Conservation (phyloP, 35 echinoderm and acorn worm genomes). For the Ophioderma brevispina region DNA sequence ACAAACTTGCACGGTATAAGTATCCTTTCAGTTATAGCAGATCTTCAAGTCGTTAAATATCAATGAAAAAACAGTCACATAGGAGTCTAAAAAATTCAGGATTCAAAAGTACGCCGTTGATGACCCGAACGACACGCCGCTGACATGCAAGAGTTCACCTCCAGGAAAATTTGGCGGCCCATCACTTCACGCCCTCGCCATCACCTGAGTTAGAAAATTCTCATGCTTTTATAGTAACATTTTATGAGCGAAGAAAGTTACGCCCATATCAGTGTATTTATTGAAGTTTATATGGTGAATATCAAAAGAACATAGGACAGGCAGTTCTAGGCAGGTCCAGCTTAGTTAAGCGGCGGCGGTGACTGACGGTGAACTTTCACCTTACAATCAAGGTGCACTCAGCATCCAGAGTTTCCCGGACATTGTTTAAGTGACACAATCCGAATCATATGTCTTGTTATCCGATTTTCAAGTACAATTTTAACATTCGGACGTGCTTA, state of each 20-base stretch:
- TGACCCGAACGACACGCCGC: too few species aligned
- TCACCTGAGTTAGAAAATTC: not conserved
- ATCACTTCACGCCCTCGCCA: not conserved
- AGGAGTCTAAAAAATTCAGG: too few species aligned
- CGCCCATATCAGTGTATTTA: not conserved
- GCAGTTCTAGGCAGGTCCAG: not conserved
- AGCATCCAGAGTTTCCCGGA: not conserved
- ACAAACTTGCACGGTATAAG: too few species aligned
- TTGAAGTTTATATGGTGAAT: not conserved
- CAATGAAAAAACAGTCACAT: too few species aligned
- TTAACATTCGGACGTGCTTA: too few species aligned
- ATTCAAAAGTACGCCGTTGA: too few species aligned
- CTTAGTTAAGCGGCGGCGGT: not conserved
- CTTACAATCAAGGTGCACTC: not conserved
- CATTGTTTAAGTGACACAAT: not conserved
- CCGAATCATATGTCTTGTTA: not conserved
- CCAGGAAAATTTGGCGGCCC: not conserved
- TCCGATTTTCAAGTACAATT: not conserved
- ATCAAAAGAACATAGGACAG: not conserved
- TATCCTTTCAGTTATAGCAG: too few species aligned
- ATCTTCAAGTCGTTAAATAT: too few species aligned
- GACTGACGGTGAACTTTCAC: not conserved
- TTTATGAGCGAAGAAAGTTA: not conserved
- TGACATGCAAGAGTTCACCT: not conserved
- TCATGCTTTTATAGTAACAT: not conserved